A percentile compares a stretch with the other conserved stretches of the same genome.
phyloP scores from a whole-genome alignment of 2,888 invertebrate genomes.

The Melinaea menophilus region DNA sequence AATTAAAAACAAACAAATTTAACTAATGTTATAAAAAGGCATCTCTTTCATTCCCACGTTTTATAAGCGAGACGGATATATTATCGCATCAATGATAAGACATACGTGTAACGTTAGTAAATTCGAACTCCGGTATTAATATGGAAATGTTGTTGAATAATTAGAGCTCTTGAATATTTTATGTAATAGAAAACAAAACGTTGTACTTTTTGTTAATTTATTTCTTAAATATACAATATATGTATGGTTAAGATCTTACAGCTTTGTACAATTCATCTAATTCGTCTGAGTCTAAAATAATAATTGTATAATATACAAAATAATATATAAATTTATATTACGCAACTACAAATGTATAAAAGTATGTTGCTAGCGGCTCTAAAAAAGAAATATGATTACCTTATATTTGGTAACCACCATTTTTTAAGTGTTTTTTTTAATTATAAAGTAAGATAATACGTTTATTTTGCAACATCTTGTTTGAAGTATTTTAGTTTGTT shows the following conservation, averaged over 20 bases:
- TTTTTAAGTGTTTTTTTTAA: not conserved
- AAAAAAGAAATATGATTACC: no score
- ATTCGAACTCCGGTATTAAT: not conserved
- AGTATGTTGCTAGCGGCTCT: no score
- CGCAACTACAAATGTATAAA: no score
- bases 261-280: no score
- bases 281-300: no score
- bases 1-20: no score
- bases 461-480: not conserved
- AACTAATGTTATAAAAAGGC: no score
- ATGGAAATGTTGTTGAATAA: not conserved
- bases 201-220: slow-evolving; percentile 1
- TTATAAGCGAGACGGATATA: not conserved
- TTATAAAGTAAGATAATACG: not conserved
- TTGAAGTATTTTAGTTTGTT: slow-evolving; percentile 5
- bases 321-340: no score
- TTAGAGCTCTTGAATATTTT: not conserved
- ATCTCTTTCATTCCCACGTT: no score
- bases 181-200: not conserved
- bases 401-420: not conserved
- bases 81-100: not conserved
- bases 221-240: not conserved
- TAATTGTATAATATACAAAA: no score
- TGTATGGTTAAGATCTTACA: no score
- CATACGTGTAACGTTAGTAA: not conserved